Base-by-base conservation (phyloP, 2,113 vertebrate species). In the Barnardius zonarius region DNA sequence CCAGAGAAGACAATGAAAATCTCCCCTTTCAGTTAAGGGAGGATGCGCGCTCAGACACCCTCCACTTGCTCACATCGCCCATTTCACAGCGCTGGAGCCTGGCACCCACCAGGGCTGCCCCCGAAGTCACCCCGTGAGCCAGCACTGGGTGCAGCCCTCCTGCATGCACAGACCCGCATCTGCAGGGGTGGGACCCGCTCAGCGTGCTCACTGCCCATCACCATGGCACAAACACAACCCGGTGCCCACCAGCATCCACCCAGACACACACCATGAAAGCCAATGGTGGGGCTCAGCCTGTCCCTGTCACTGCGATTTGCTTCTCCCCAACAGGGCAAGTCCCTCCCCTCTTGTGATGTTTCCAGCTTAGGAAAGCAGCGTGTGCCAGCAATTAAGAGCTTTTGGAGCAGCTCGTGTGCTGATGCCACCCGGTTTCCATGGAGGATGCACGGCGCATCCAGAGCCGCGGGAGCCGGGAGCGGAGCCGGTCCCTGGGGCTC, bases 111-210 rank as follows among this genome's bases (percentile, higher is more conserved):
- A 19, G 24, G 43, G 35, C 63, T 8, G 6, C 7, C 17, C 28
- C 51, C 31, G 23, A 8, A 12, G 3, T 0, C 5, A 4, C 22
- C 4, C 48, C 11, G 57, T 0, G 2, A 66, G 22, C 1, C 2
- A 18, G 80, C 4, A 3, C 49, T 12, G 37, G 59, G n/a, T 59
- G 55, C 55, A n/a, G 55, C 41, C 62, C 88, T 46, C 55, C 67
- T 5, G 35, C n/a, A 5, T 2, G 16, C 39, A 31, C 1, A 18
- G 27, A 1, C 13, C 0, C 2, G 16, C 0, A 9, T 43, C 59
- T 18, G 78, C 86, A 11, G 59, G 15, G 24, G 27, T 3, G 1
- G 3, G 28, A 14, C 63, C 12, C 0, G 19, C 48, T 5, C 27
- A 2, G 48, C 55, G 27, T 7, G 4, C 2, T 2, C 3, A 15